Percentiles rank a stretch among this genome's conserved stretches.
phyloP scores from a whole-genome alignment of 2,888 invertebrate species.

The Chouioia cunea region DNA sequence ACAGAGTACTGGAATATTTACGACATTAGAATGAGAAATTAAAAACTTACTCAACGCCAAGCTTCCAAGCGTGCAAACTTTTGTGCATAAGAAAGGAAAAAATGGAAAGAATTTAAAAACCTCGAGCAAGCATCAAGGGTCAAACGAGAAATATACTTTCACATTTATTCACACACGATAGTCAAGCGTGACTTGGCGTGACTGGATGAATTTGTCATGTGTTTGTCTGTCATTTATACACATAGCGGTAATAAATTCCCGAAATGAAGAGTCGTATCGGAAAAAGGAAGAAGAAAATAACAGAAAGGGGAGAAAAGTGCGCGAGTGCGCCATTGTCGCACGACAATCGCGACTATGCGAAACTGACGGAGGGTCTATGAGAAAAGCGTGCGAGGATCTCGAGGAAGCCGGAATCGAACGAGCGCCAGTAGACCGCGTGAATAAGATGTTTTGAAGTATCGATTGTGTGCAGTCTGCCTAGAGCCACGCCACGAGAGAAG shows the following conservation, averaged over 20 bases:
- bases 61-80: constrained; percentile 7
- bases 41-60: constrained; percentile 13
- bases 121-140: constrained; percentile 19
- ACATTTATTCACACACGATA: constrained; percentile 47
- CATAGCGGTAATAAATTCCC: constrained; percentile 48
- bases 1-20: constrained; percentile 19
- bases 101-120: constrained; percentile 17
- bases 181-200: constrained; percentile 61
- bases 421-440: constrained; percentile 33
- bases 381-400: constrained; percentile 21
- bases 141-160: constrained; percentile 13
- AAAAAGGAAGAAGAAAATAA: constrained; percentile 12
- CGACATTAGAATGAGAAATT: constrained; percentile 30
- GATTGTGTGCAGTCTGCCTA: constrained; percentile 25
- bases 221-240: constrained; percentile 40
- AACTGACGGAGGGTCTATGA: constrained; percentile 28
- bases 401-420: constrained; percentile 44
- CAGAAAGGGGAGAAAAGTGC: constrained; percentile 16
- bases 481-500: not conserved
- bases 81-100: not conserved
- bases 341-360: constrained; percentile 37
- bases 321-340: constrained; percentile 38
- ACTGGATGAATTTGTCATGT: constrained; percentile 65
- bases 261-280: constrained; percentile 43
- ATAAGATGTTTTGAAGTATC: constrained; percentile 47